Base-by-base conservation (phyloP, 2,113 vertebrate genomes). In the Bujurquina vittata region DNA sequence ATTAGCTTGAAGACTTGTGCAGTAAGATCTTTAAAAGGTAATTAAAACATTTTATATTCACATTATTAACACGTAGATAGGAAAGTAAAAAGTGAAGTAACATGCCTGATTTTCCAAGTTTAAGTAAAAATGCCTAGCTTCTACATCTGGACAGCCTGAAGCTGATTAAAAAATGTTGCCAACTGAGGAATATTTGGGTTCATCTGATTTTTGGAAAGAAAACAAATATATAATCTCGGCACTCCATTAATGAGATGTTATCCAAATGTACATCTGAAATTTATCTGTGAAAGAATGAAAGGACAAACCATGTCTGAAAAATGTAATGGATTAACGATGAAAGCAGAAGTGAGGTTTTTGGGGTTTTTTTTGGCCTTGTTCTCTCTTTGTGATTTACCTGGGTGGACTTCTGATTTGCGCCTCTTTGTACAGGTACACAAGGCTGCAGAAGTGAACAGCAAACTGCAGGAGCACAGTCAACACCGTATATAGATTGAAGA, bases 401-500 rank as follows among this genome's bases (percentile, higher is more conserved):
- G 96, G 89, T 0, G 96, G 94, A 83, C 97, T 97, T 89, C 97
- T 96, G 75, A 83, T 95, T 91, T 98, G 97, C 1, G 98, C 98
- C 0, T 96, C 96, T 1, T 2, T 94, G 92, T 99, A 99, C 20
- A 99, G 95, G 84, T 96, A 99, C 1, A 99, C 95, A 2, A 99
- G 94, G 89, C 98, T 98, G 84, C 96, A 94, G 89, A 99, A 99
- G 63, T 99, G 98, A 56, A 99, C 98, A 0, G 96, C 95, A 91
- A 99, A 99, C 82, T 99, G 98, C 58, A 99, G 93, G 80, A 98
- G 92, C 81, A 99, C 98, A 0, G 98, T 99, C 83, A 99, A 95
- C 60, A 99, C 95, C 0, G 98, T 99, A 89, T 99, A 99, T 0
- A 98, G 94, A 90, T 99, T 99, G 88, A 99, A 99, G 93, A 99